Evolutionary conservation across 2,888 invertebrate species (phyloP), one percentile per base, ranked within the genome.

Genomic region (Tinea semifulvella): DNA sequence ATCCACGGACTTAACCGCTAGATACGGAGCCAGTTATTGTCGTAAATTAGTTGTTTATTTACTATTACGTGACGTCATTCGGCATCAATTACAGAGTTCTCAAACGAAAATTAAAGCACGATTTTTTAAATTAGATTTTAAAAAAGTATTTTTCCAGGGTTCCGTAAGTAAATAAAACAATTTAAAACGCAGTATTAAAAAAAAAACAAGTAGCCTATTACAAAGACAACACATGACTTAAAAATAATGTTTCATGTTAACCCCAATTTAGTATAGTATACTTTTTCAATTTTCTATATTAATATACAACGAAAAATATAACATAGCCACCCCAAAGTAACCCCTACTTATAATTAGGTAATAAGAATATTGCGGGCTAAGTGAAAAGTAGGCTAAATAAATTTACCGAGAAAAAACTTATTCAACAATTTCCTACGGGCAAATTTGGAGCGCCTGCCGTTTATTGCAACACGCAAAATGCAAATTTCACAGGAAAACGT

Each of bases 381-480:
- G 40, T 20, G 22, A 40, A 40, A 40, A 40, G 40, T 40, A 40
- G 20, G 40, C 22, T 40, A 40, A 40, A 40, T 40, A 40, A 40
- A 40, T 40, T 40, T 40, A 40, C 20, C 40, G 13, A 22, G 40
- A 14, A 40, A 36, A 40, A 40, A 40, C 22, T 40, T 40, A 22
- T 11, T 40, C 22, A 40, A 22, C 40, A 40, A 40, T 40, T 19
- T 40, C 11, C 40, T 40, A 22, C 40, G 40, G 40, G 22, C 8
- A 40, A 40, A 40, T 22, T 40, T 40, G 20, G 40, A 40, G 22
- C 40, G 40, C 40, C 40, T 22, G 40, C 40, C 40, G 40, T 40
- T 40, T 40, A 40, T 22, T 40, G 22, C 10, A 40, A 40, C 40
- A 40, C 40, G 40, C 40, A 40, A 40, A 40, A 40, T 40, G 40